Percentiles rank a stretch among this genome's conserved stretches.
Evolutionary conservation across 1,140 invertebrate species (phyloP).

Genomic region (Gryllus bimaculatus): DNA sequence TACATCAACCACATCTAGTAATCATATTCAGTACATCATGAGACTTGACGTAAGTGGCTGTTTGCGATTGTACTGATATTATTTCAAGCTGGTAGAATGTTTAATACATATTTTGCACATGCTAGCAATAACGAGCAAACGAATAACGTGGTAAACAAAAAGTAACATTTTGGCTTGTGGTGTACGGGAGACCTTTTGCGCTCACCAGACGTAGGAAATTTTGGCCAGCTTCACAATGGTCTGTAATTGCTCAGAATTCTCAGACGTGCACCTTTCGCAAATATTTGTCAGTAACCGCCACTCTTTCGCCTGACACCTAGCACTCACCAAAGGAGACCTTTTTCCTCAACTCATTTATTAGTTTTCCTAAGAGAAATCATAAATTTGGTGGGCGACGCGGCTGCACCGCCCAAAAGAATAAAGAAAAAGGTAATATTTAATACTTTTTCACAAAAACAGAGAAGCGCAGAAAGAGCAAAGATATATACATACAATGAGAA

Average conservation of each 20-base stretch:
- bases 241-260: background rate
- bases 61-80: too few relatives aligned
- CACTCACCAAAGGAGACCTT: background rate
- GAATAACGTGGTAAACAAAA: too few relatives aligned
- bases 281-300: background rate
- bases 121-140: too few relatives aligned
- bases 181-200: too few relatives aligned
- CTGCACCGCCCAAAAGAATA: background rate
- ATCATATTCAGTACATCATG: too few relatives aligned
- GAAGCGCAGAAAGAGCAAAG: background rate
- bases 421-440: constrained; percentile 6
- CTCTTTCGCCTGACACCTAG: background rate
- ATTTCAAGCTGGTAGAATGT: too few relatives aligned
- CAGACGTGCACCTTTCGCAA: background rate
- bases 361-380: constrained; percentile 5
- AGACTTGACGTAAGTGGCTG: too few relatives aligned
- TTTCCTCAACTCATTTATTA: background rate
- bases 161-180: too few relatives aligned
- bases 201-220: too few relatives aligned
- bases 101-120: too few relatives aligned
- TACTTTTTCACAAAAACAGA: background rate
- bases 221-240: too few relatives aligned
- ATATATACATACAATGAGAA: constrained; percentile 6
- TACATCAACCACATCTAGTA: too few relatives aligned
- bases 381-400: background rate